phyloP scores from a whole-genome alignment of 2,113 vertebrate genomes.

The Oryzias celebensis region DNA sequence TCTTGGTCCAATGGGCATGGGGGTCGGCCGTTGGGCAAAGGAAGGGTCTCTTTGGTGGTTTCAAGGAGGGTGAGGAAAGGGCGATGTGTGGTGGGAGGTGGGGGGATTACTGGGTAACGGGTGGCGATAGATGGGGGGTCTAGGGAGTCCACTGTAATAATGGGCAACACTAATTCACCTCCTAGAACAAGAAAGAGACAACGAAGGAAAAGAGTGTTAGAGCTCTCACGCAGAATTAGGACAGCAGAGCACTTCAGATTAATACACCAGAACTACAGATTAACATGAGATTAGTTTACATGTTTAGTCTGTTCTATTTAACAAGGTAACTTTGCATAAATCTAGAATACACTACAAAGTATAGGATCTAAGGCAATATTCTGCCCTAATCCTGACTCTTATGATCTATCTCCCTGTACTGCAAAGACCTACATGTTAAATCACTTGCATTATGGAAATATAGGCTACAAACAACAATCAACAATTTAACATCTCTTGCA shows the following conservation, averaged over 20 bases:
- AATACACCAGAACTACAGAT: constrained; percentile 73
- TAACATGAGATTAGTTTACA: constrained; percentile 73
- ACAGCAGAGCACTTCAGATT: constrained; percentile 50
- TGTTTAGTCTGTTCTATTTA: constrained; percentile 63
- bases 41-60: constrained; percentile 87
- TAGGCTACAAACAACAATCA: constrained; percentile 61
- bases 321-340: constrained; percentile 53
- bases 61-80: constrained; percentile 86
- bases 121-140: constrained; percentile 91
- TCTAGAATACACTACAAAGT: constrained; percentile 49
- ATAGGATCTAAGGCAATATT: constrained; percentile 43
- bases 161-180: constrained; percentile 95
- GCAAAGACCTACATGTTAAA: constrained; percentile 46
- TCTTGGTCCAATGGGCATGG: constrained; percentile 88
- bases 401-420: constrained; percentile 41
- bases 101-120: constrained; percentile 87
- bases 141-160: constrained; percentile 94
- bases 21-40: constrained; percentile 73
- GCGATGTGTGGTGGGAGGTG: constrained; percentile 87
- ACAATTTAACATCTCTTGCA: constrained; percentile 64
- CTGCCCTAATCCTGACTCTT: constrained; percentile 47
- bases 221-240: constrained; percentile 39
- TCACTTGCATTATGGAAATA: constrained; percentile 52
- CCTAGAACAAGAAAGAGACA: constrained; percentile 86
- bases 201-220: constrained; percentile 65